Percentiles rank a stretch among this genome's conserved stretches.
phyloP scores from a whole-genome alignment of 2,113 vertebrate genomes.

The Odontophorus gujanensis region DNA sequence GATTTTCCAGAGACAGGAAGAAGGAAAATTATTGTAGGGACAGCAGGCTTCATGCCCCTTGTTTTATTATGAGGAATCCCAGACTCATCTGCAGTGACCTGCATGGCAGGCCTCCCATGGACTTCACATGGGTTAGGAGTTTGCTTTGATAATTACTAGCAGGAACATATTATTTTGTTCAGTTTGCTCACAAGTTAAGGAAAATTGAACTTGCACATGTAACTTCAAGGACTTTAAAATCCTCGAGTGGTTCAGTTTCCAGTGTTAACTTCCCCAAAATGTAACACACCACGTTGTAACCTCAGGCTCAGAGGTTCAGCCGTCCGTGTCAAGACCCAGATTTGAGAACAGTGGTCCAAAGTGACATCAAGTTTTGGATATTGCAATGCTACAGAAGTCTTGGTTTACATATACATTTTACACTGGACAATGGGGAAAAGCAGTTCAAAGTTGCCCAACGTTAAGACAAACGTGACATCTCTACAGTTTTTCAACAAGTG shows the following conservation, averaged over 20 bases:
- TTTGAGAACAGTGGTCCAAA: not conserved
- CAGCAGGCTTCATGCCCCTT: not conserved
- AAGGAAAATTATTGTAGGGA: not conserved
- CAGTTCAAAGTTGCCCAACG: not conserved
- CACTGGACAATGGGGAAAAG: not conserved
- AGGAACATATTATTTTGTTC: not conserved
- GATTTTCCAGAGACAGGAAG: not conserved
- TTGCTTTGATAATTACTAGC: not conserved
- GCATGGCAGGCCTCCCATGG: not conserved
- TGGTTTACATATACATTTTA: not conserved
- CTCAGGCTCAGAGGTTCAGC: not conserved
- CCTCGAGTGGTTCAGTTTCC: not conserved
- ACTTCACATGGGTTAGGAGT: not conserved
- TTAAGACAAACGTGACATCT: not conserved
- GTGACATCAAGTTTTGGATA: not conserved
- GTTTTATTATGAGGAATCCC: conserved; percentile 7
- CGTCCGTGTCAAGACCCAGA: not conserved
- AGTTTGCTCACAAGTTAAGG: not conserved
- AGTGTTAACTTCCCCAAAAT: not conserved
- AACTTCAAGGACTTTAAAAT: not conserved
- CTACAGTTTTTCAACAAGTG: not conserved
- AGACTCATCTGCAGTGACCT: conserved; percentile 15
- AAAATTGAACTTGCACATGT: not conserved
- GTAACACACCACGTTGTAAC: rapidly evolving
- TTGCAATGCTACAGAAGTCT: not conserved